Base-by-base conservation (phyloP, 2,888 invertebrate species). In the Clunio marinus region DNA sequence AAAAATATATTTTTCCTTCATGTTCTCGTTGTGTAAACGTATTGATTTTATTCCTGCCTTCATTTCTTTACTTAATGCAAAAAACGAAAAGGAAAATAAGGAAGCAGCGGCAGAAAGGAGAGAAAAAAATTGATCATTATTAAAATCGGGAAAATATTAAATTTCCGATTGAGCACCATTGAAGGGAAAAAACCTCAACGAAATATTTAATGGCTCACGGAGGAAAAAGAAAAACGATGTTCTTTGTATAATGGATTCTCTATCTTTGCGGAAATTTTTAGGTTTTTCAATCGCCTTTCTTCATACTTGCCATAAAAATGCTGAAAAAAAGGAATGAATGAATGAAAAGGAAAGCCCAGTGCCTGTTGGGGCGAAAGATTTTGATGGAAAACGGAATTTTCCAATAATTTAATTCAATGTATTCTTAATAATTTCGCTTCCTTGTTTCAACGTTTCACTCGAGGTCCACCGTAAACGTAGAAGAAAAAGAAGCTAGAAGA, bases 371-470 rank as follows among this genome's bases (percentile, higher is more conserved):
- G 41, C 41, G 41, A 2, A 15, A n/a, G 15, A 41, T 41, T 41
- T 41, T 41, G 41, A 41, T 41, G 41, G 51, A 51, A 22, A 55
- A 55, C 5, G n/a, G 24, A 55, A 22, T 22, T 57, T 24, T 27
- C 27, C 57, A 57, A 57, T 27, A 57, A 57, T 57, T 57, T 57
- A 57, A 57, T 57, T 25, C 57, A 57, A 57, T 57, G 25, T 57
- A n/a, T 57, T 57, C n/a, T 57, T 57, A 57, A 57, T 57, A 57
- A 57, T 57, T 57, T 20, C 15, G n/a, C 27, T 57, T 57, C 57
- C 57, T 57, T 57, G 57, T 57, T 57, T 57, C 13, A 55, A 17
- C 22, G 17, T 45, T n/a, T n/a, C 3, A 17, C n/a, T 22, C 25
- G 35, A 32, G 13, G 35, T 41, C 2, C 17, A 17, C 20, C 51